Base-by-base conservation (phyloP, 2,888 invertebrate genomes). In the Eupithecia tripunctaria region DNA sequence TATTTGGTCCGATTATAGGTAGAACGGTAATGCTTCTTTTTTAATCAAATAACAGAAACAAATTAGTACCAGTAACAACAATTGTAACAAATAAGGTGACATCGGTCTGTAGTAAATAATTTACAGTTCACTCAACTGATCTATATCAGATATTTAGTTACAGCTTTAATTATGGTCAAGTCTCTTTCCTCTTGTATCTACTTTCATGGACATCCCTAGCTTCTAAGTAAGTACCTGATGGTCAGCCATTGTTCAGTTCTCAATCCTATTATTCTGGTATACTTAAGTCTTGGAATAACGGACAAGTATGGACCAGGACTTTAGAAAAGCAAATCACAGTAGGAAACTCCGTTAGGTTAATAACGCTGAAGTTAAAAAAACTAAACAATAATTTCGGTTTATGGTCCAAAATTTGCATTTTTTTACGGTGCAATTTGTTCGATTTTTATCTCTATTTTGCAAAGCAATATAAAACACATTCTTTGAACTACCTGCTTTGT, bases 201-300 rank as follows among this genome's bases (percentile, higher is more conserved):
- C 12, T n/a, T 65, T 56, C 25, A 25, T 29, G 56, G 68, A 51
- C 74, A 72, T 70, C 73, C 66, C 68, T 76, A 73, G 27, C 14
- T 21, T 15, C 60, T 62, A 4, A 21, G n/a, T n/a, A 32, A 4
- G 32, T 70, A 75, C 67, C 62, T 67, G 71, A 67, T 74, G 65
- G 71, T 66, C 66, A 62, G 41, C 74, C 62, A 76, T 76, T 76
- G 76, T 76, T 74, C 65, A 70, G 59, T 66, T 71, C 66, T 41
- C 70, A 74, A 74, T 76, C 70, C 76, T 72, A 76, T 76, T 76
- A 73, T 60, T 59, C 72, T 76, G 51, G 65, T 71, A 68, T 67
- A 76, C 71, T 68, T 74, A 67, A 62, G 64, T 56, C 41, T 76
- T 67, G 21, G 67, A 67, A 76, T 76, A 76, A 72, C 72, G 70